Evolutionary conservation across 37 sponge, comb jelly and placozoan species (phyloP).

Genomic region (Beroe ovata): DNA sequence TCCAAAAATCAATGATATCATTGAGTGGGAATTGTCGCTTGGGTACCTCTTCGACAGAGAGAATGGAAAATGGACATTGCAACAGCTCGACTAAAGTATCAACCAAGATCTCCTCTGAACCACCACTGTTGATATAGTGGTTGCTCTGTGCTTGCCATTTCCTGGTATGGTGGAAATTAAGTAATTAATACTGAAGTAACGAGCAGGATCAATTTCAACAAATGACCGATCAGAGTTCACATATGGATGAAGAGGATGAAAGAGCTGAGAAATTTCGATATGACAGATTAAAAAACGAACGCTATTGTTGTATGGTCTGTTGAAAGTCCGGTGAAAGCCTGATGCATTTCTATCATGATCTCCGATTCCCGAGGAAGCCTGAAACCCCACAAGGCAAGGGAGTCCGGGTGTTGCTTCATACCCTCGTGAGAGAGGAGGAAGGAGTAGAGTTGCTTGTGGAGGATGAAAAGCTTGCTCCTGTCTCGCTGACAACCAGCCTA

Average conservation of each 20-base stretch:
- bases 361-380: constrained; percentile 52
- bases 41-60: constrained; percentile 17
- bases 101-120: constrained; percentile 29
- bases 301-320: constrained; percentile 36
- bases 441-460: constrained; percentile 65
- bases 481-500: constrained; percentile 33
- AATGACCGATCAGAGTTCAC: too few species aligned
- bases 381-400: constrained; percentile 29
- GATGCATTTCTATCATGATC: constrained; percentile 60
- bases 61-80: constrained; percentile 4
- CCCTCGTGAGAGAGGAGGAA: constrained; percentile 58
- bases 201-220: too few species aligned
- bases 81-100: constrained; percentile 26
- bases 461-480: constrained; percentile 48
- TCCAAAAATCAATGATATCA: too few species aligned
- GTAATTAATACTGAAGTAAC: too few species aligned
- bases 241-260: too few species aligned
- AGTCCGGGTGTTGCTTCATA: background rate
- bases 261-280: too few species aligned
- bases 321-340: constrained; percentile 27
- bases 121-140: constrained; percentile 35
- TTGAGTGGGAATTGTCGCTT: too few species aligned
- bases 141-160: constrained; percentile 59
- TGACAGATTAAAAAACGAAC: too few species aligned
- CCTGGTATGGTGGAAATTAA: too few species aligned